Evolutionary conservation across 2,797 vertebrate species (phyloP).

Genomic region (Cryptoblepharus egeriae): DNA sequence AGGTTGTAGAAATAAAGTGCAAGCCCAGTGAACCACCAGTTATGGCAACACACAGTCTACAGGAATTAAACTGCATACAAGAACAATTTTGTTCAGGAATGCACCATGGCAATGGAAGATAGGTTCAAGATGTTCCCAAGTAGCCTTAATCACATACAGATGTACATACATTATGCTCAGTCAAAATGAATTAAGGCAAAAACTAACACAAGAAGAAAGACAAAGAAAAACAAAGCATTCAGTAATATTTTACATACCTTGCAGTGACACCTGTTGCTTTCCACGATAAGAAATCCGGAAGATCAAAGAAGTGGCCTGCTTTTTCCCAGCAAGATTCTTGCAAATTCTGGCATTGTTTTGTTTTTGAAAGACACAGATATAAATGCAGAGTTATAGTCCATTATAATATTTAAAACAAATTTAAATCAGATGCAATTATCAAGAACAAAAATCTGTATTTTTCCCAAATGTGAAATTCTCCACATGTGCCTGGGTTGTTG

Average conservation of each 20-base stretch:
- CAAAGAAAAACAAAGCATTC: constrained; percentile 49
- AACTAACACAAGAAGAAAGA: constrained; percentile 59
- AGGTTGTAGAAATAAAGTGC: constrained; percentile 41
- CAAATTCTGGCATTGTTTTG: constrained; percentile 75
- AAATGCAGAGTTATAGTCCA: constrained; percentile 20
- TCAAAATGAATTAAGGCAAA: constrained; percentile 72
- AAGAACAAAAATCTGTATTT: background rate
- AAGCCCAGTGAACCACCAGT: constrained; percentile 30
- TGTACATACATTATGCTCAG: constrained; percentile 66
- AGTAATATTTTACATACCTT: constrained; percentile 81
- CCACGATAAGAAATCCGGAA: constrained; percentile 96
- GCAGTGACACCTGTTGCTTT: constrained; percentile 91
- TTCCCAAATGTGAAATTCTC: background rate
- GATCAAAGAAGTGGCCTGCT: constrained; percentile 92
- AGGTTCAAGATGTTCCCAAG: constrained; percentile 78
- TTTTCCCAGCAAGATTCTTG: constrained; percentile 86
- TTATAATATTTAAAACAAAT: constrained; percentile 28
- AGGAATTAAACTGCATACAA: constrained; percentile 59
- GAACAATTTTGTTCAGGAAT: constrained; percentile 64
- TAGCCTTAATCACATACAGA: constrained; percentile 77
- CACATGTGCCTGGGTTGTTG: background rate
- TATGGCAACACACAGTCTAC: constrained; percentile 43
- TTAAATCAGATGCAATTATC: constrained; percentile 14
- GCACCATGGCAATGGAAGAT: constrained; percentile 68
- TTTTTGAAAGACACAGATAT: constrained; percentile 36